Evolutionary conservation across 2,888 invertebrate genomes (phyloP), one percentile per base, ranked within the genome.

Genomic region (Elegia similella): DNA sequence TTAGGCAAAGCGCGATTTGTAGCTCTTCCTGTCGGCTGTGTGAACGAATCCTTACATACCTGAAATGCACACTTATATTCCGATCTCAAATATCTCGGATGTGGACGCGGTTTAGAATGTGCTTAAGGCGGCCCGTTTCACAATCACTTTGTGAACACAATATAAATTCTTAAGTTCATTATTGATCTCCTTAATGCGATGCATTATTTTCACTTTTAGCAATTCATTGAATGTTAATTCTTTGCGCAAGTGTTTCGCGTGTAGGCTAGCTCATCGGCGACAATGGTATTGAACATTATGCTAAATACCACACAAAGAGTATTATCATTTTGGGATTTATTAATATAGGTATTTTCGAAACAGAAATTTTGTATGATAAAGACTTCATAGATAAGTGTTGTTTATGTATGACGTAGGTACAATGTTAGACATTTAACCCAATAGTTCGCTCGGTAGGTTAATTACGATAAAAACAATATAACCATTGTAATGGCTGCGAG

Each of bases 31-130:
- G 38, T 12, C 10, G n/a, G 12, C n/a, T 38, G n/a, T 38, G 38
- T 38, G 38, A 38, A 38, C 10, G 12, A n/a, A 38, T n/a, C n/a
- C 38, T 38, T 8, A 38, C n/a, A n/a, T 12, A 12, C 12, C 10
- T 68, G 69, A 55, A 55, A 78, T 82, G 86, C 79, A 84, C 87
- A 80, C 67, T 69, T 80, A 86, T 86, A 85, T 78, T 74, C 72
- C 68, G 71, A 72, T 80, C 79, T 86, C 82, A 73, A 76, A 80
- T 87, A 70, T 75, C 82, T 61, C 65, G 68, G 69, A 73, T 70
- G 66, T 66, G 65, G 55, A 56, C 64, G 63, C 61, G 60, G 59
- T 63, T 23, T 59, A 60, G 63, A 67, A 69, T 60, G 57, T 42
- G 57, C 61, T 58, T 59, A 57, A 56, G 54, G 46, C 47, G 42